A percentile compares a stretch with the other conserved stretches of the same genome.
Conservation (phyloP, 2,113 vertebrate genomes). For the Colossoma macropomum region DNA sequence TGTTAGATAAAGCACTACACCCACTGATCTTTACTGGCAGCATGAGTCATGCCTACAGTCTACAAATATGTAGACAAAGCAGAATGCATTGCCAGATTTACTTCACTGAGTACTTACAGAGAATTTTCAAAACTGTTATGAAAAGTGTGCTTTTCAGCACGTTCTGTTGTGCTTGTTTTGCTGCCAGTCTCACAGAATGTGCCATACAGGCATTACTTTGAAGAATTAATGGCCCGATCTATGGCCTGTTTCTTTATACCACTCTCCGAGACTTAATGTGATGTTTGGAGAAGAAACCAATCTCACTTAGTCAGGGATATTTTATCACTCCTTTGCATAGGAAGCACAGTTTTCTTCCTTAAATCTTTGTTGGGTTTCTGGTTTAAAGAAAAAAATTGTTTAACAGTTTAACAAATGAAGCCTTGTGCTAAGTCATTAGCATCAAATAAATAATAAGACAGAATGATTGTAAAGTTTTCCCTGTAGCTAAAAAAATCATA, state of each 20-base stretch:
- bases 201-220: background rate
- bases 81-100: background rate
- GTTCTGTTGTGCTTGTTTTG: constrained; percentile 55
- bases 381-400: constrained; percentile 13
- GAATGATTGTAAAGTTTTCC: background rate
- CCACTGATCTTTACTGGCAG: background rate
- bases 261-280: constrained; percentile 14
- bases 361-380: constrained; percentile 21
- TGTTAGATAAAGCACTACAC: background rate
- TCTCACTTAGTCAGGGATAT: constrained; percentile 51
- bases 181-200: constrained; percentile 58
- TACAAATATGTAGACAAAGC: background rate
- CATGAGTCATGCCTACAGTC: background rate
- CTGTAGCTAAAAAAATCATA: background rate
- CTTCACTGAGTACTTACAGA: no score
- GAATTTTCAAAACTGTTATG: background rate
- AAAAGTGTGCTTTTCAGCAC: constrained; percentile 42
- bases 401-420: background rate
- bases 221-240: background rate
- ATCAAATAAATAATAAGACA: background rate
- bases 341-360: constrained; percentile 18
- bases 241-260: constrained; percentile 44
- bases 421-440: constrained; percentile 1
- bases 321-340: constrained; percentile 46
- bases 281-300: constrained; percentile 49